These are phyloP conservation scores for Polydesmus complanatus DNA, from an alignment of 2,888 invertebrate genomes.

Conservation along the genomic window DNA sequence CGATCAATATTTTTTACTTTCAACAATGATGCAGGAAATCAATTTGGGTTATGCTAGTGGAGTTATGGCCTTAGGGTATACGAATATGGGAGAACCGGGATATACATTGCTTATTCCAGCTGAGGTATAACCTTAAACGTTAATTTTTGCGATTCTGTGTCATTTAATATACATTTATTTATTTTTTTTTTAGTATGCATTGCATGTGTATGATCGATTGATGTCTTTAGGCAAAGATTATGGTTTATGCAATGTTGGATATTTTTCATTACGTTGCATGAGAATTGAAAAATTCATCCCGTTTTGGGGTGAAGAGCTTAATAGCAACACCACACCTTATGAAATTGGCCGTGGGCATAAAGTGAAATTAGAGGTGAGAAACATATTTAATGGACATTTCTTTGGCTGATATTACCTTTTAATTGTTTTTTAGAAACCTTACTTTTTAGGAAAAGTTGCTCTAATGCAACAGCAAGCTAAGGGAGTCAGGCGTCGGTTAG, in stretches of 20 bases:
- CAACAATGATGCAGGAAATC: slow-evolving; percentile 36
- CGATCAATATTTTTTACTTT: background rate
- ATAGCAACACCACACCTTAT: slow-evolving; percentile 44
- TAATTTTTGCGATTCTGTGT: background rate
- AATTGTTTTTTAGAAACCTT: slow-evolving; percentile 33
- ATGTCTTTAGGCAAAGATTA: slow-evolving; percentile 52
- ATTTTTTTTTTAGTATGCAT: slow-evolving; percentile 40
- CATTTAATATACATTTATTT: background rate
- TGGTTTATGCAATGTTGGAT: slow-evolving; percentile 51
- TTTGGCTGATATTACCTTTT: slow-evolving; percentile 23
- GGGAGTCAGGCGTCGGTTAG: slow-evolving; percentile 46
- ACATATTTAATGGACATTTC: background rate
- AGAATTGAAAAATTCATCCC: slow-evolving; percentile 55
- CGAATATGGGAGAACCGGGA: slow-evolving; percentile 56
- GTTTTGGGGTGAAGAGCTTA: slow-evolving; percentile 55
- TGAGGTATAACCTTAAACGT: slow-evolving; percentile 35
- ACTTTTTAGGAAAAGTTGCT: slow-evolving; percentile 52
- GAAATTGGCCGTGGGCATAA: slow-evolving; percentile 49
- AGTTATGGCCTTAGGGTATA: slow-evolving; percentile 54
- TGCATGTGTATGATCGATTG: slow-evolving; percentile 55
- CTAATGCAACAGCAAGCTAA: slow-evolving; percentile 44
- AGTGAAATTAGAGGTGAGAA: slow-evolving; percentile 41
- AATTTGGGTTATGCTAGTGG: slow-evolving; percentile 54
- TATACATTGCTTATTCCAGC: slow-evolving; percentile 55
- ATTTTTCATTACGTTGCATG: slow-evolving; percentile 49